These are phyloP conservation scores for Bombus waltoni DNA, from an alignment of 1,140 invertebrate species.

Conservation along the genomic window DNA sequence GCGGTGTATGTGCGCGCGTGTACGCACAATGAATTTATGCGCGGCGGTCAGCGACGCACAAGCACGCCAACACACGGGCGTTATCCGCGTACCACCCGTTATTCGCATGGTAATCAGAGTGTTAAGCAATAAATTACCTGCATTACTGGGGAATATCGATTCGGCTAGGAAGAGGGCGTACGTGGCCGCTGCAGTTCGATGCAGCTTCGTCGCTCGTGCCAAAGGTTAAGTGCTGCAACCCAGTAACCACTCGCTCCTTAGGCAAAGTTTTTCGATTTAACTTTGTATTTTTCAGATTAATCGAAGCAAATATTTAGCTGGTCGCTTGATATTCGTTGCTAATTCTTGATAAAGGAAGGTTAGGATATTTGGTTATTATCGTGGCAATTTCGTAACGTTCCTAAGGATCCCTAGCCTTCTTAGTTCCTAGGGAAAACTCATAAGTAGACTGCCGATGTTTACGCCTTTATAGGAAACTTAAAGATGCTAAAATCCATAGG, in stretches of 20 bases:
- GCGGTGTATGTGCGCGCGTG: not conserved
- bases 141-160: conserved; percentile 66
- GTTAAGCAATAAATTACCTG: conserved; percentile 68
- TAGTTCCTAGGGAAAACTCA: not conserved
- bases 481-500: too few species aligned
- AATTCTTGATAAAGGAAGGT: not conserved
- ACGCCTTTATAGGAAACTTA: too few species aligned
- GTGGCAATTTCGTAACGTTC: not conserved
- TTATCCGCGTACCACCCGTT: conserved; percentile 64
- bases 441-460: too few species aligned
- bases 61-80: conserved; percentile 32
- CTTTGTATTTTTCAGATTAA: not conserved
- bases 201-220: conserved; percentile 32
- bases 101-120: conserved; percentile 69
- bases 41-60: conserved; percentile 1
- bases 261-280: conserved; percentile 6
- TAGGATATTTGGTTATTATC: not conserved
- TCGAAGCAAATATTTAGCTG: not conserved
- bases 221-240: conserved; percentile 32
- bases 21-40: conserved; percentile 32
- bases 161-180: conserved; percentile 48
- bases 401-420: not conserved
- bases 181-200: conserved; percentile 50
- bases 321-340: not conserved
- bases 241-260: not conserved